A percentile compares a stretch with the other conserved stretches of the same genome.
phyloP scores from a whole-genome alignment of 2,797 vertebrate genomes.

The Psittacula derbiana region DNA sequence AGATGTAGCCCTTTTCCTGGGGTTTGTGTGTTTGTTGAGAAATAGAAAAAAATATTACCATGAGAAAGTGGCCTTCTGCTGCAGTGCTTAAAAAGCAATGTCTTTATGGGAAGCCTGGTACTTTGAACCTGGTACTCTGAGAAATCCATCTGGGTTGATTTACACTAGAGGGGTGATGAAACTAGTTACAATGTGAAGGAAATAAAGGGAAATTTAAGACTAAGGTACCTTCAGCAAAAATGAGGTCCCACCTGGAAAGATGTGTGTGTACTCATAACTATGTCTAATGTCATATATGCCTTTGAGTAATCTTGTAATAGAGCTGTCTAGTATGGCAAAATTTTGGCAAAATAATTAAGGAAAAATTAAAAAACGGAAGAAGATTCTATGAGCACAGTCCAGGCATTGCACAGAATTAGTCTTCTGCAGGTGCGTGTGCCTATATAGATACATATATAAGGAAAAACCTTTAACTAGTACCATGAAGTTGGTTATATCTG shows the following conservation, averaged over 20 bases:
- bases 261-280: background rate
- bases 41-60: background rate
- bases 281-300: background rate
- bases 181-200: background rate
- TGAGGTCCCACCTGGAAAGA: background rate
- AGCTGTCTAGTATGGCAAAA: background rate
- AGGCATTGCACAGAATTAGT: background rate
- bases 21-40: background rate
- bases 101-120: background rate
- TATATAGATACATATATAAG: background rate
- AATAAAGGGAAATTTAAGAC: background rate
- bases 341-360: background rate
- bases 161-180: background rate
- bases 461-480: background rate
- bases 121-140: accelerated
- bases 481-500: background rate
- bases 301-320: background rate
- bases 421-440: background rate
- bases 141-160: background rate
- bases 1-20: background rate
- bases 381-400: background rate
- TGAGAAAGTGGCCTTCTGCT: background rate
- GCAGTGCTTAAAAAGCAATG: background rate
- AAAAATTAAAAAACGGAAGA: background rate
- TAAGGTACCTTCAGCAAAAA: background rate